Conservation (phyloP, 2,113 vertebrate genomes). For the Pterocles orientalis region DNA sequence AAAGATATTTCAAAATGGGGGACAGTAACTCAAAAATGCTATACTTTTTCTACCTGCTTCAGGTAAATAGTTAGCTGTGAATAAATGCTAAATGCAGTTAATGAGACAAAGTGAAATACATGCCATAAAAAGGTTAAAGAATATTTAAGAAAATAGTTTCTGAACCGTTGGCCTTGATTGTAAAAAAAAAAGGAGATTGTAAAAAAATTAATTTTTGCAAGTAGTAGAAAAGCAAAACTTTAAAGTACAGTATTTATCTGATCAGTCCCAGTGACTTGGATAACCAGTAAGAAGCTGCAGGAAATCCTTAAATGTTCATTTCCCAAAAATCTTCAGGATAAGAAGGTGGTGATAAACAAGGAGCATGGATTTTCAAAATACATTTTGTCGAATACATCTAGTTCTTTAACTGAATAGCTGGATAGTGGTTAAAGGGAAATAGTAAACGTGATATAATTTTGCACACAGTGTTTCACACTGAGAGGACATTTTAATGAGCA, state of each 20-base stretch:
- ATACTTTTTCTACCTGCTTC: background rate
- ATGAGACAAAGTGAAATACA: background rate
- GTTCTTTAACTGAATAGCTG: background rate
- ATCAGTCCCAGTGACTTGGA: background rate
- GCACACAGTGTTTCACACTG: background rate
- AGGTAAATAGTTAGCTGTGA: background rate
- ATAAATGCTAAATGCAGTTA: background rate
- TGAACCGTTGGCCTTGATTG: background rate
- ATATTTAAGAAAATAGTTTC: background rate
- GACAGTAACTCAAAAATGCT: background rate
- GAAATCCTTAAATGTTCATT: background rate
- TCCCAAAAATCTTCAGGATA: background rate
- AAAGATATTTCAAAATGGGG: background rate
- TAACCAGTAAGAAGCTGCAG: background rate
- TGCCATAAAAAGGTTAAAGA: background rate
- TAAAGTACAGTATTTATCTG: background rate
- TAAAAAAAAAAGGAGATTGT: background rate
- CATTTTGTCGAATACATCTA: rapidly evolving
- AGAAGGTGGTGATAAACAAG: background rate
- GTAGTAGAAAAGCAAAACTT: background rate
- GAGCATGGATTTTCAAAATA: background rate
- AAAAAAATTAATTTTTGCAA: background rate
- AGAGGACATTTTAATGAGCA: background rate
- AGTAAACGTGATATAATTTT: background rate
- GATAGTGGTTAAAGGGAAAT: background rate